Base-by-base conservation (phyloP, 1,140 invertebrate genomes). In the Zaprionus tsacasi region DNA sequence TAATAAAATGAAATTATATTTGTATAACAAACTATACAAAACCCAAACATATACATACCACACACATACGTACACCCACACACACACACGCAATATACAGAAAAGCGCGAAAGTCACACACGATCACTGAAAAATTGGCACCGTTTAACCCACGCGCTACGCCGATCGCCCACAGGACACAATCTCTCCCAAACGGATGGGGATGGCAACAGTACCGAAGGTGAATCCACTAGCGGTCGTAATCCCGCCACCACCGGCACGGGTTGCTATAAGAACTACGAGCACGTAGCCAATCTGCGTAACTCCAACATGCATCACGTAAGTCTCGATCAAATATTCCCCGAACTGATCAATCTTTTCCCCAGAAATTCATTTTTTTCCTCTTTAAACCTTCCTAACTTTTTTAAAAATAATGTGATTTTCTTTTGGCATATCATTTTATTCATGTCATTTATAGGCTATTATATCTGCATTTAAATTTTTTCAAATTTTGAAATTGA, bases 141-240 rank as follows among this genome's bases (percentile, higher is more conserved):
- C 79, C 89, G 91, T 89, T 91, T 93, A 92, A 93, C 91, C 88
- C 91, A 93, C 91, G 92, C 92, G 91, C 91, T 93, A 88, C 92
- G 92, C 79, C 88, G 92, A 82, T 93, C 90, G 79, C 91, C 93
- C 94, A 93, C 94, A 97, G 97, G 97, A 94, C 97, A 98, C 94
- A 97, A 97, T 94, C 95, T 97, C 95, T 97, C 97, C 82, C 96
- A 97, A 93, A 96, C 95, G 78, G 97, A 98, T 58, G 96, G 96
- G 75, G 97, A 98, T 63, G 96, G 96, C 70, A 97, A 96, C 94
- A 97, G 96, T 92, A 95, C 97, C 61, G 96, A 96, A 83, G 97
- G 96, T 59, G 97, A 97, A 78, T 95, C 95, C 52, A 94, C 94
- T 35, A 95, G 95, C 76, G 94, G 93, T 65, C 93, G 94, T 56